Conservation (phyloP, 2,888 invertebrate genomes). For the Brachyopa scutellaris region DNA sequence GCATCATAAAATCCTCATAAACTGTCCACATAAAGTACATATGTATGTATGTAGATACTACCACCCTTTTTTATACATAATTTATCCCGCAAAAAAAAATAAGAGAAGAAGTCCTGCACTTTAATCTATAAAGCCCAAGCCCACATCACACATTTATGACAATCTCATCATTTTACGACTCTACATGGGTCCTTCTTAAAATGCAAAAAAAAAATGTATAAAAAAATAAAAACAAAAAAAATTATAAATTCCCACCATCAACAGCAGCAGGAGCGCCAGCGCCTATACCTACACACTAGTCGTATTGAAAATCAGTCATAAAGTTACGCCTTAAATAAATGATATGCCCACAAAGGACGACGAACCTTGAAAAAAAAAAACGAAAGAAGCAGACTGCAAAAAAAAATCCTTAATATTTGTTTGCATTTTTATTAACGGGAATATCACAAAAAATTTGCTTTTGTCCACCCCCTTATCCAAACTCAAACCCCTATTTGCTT, state of each 20-base stretch:
- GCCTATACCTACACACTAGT: too few species aligned
- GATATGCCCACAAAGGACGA: slow-evolving; percentile 45
- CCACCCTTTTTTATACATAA: slow-evolving; percentile 1
- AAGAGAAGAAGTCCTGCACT: slow-evolving; percentile 47
- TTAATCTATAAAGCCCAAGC: slow-evolving; percentile 20
- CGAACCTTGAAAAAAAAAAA: background rate
- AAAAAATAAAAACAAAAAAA: background rate
- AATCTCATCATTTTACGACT: slow-evolving; percentile 70
- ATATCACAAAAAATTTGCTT: slow-evolving; percentile 51
- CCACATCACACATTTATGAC: slow-evolving; percentile 55
- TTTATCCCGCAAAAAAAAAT: slow-evolving; percentile 19
- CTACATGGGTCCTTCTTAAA: slow-evolving; percentile 19
- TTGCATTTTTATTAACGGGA: slow-evolving; percentile 65
- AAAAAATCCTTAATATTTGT: slow-evolving; percentile 48
- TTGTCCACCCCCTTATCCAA: slow-evolving; percentile 7
- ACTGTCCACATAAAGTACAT: slow-evolving; percentile 46
- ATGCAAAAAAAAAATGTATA: too few species aligned
- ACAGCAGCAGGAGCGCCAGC: too few species aligned
- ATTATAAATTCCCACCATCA: slow-evolving; percentile 11
- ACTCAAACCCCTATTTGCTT: slow-evolving; percentile 11
- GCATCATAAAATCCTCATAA: slow-evolving; percentile 62
- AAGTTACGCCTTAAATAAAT: slow-evolving; percentile 55
- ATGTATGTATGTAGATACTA: slow-evolving; percentile 22
- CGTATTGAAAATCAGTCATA: slow-evolving; percentile 71
- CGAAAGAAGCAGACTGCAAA: too few species aligned